Percentiles rank a stretch among this genome's conserved stretches.
These are phyloP conservation scores for Amphiprion percula DNA, from an alignment of 2,113 vertebrate genomes.

Conservation along the genomic window DNA sequence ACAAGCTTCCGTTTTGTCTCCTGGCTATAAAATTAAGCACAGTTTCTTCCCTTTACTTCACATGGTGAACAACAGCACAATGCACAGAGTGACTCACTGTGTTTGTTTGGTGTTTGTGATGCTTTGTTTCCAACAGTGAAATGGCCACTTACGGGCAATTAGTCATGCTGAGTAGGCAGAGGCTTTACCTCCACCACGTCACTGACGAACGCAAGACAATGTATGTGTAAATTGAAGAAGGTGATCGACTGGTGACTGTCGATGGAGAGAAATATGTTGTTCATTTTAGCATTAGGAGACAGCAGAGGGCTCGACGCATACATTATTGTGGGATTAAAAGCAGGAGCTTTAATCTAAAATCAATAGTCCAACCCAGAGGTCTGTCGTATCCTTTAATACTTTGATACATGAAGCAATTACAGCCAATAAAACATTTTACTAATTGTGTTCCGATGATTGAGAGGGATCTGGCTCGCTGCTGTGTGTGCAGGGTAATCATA, in stretches of 20 bases:
- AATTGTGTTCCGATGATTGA: constrained; percentile 24
- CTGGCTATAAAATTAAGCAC: not conserved
- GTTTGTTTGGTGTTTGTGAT: constrained; percentile 72
- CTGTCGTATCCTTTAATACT: constrained; percentile 21
- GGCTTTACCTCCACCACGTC: constrained; percentile 66
- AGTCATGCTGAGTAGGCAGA: constrained; percentile 77
- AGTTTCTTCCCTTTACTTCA: not conserved
- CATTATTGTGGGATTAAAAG: constrained; percentile 39
- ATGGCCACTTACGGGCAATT: constrained; percentile 75
- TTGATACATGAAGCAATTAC: constrained; percentile 18
- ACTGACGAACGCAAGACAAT: constrained; percentile 54
- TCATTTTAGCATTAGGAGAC: constrained; percentile 18
- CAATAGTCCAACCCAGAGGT: constrained; percentile 37
- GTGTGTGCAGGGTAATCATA: constrained; percentile 22
- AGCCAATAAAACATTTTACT: constrained; percentile 1
- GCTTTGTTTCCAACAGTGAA: constrained; percentile 68
- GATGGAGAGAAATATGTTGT: not conserved
- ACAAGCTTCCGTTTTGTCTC: not conserved
- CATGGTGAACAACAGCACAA: constrained; percentile 38
- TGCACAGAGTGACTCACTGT: constrained; percentile 65
- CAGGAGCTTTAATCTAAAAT: constrained; percentile 51
- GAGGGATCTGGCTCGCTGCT: not conserved
- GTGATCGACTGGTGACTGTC: constrained; percentile 2
- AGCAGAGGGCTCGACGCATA: constrained; percentile 26
- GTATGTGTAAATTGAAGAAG: constrained; percentile 50